Percentiles rank a stretch among this genome's conserved stretches.
These are phyloP conservation scores for Coenonympha glycerion DNA, from an alignment of 2,888 invertebrate species.

Conservation along the genomic window DNA sequence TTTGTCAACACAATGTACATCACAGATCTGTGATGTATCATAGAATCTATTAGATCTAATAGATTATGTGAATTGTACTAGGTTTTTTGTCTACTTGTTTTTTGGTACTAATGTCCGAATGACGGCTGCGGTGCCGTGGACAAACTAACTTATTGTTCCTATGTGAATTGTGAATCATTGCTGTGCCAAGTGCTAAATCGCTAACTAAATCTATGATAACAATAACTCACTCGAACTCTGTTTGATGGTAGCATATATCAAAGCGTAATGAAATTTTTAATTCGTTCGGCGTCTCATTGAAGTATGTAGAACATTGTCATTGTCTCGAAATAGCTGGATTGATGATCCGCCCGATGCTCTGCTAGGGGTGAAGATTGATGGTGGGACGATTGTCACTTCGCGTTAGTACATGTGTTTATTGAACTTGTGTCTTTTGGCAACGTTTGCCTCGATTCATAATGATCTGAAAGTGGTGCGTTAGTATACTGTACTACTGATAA, in stretches of 20 bases:
- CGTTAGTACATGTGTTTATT: slow-evolving; percentile 23
- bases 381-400: slow-evolving; percentile 24
- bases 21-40: background rate
- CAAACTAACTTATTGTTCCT: too few species aligned
- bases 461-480: background rate
- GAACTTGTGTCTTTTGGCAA: slow-evolving; percentile 4
- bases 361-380: slow-evolving; percentile 51
- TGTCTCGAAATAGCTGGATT: slow-evolving; percentile 45
- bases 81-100: too few species aligned
- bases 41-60: too few species aligned
- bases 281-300: slow-evolving; percentile 29
- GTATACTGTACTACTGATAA: too few species aligned
- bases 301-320: slow-evolving; percentile 32
- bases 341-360: slow-evolving; percentile 46
- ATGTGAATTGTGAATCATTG: background rate
- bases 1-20: background rate
- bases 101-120: too few species aligned
- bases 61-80: too few species aligned
- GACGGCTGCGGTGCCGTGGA: too few species aligned
- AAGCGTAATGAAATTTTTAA: slow-evolving; percentile 28
- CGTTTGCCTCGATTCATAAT: background rate
- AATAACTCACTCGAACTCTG: background rate
- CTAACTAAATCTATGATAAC: background rate
- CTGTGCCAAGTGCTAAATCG: too few species aligned
- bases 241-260: background rate